Evolutionary conservation across 2,888 invertebrate species (phyloP).

Genomic region (Drosophila greeni): DNA sequence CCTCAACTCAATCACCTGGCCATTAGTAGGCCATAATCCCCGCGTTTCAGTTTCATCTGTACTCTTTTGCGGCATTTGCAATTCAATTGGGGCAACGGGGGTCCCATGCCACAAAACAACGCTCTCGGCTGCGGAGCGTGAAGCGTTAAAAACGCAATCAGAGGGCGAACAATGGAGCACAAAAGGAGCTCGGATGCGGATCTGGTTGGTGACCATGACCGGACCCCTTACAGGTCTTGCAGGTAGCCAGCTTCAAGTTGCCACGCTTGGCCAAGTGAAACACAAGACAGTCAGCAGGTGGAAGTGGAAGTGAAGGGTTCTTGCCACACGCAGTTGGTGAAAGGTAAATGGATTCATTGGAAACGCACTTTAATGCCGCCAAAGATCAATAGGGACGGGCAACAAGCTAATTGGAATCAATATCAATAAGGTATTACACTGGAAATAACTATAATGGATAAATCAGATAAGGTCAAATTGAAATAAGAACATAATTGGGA

Average conservation of each 20-base stretch:
- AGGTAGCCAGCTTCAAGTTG: conserved; percentile 51
- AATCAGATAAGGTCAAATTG: too few species aligned
- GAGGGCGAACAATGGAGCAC: conserved; percentile 54
- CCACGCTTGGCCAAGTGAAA: too few species aligned
- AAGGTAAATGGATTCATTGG: conserved; percentile 34
- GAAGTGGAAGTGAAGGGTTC: conserved; percentile 46
- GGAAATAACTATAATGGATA: background rate
- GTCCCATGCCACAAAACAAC: conserved; percentile 8
- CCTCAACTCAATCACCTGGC: conserved; percentile 26
- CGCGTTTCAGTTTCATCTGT: conserved; percentile 6
- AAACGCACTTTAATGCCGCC: conserved; percentile 28
- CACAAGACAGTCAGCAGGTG: conserved; percentile 23
- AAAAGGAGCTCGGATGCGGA: conserved; percentile 31
- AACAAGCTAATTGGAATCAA: conserved; percentile 35
- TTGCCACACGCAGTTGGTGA: conserved; percentile 35
- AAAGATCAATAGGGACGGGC: conserved; percentile 54
- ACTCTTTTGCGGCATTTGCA: conserved; percentile 24
- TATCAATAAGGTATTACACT: conserved; percentile 12
- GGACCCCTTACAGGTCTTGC: conserved; percentile 24
- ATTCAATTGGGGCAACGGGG: conserved; percentile 31
- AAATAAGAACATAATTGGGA: background rate
- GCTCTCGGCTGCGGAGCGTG: conserved; percentile 44
- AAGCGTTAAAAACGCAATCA: conserved; percentile 72
- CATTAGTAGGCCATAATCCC: conserved; percentile 31
- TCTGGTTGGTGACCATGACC: conserved; percentile 58